Evolutionary conservation across 92 coral and sea anemone species (phyloP).

Genomic region (Anthopleura xanthogrammica): DNA sequence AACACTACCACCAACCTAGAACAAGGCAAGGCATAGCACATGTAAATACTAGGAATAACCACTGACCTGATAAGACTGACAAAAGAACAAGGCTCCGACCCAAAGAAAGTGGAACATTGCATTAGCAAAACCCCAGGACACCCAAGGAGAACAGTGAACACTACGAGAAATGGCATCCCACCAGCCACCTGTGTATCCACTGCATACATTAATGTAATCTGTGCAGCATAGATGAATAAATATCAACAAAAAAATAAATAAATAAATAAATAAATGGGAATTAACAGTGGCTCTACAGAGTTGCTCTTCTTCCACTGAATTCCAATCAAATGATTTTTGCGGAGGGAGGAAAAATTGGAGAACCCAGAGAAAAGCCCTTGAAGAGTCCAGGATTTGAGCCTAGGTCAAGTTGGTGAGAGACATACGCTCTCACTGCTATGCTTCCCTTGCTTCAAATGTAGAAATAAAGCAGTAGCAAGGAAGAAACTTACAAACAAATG

Average conservation of each 20-base stretch:
- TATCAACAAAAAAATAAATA: not conserved
- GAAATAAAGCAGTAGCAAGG: not conserved
- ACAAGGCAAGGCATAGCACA: conserved; percentile 34
- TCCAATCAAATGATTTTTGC: too few relatives aligned
- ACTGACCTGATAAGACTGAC: conserved; percentile 90
- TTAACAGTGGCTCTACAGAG: too few relatives aligned
- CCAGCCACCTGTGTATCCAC: conserved; percentile 76
- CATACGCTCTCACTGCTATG: too few relatives aligned
- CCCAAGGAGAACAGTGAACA: conserved; percentile 84
- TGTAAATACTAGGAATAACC: not conserved
- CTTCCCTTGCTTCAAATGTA: too few relatives aligned
- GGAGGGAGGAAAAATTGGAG: too few relatives aligned
- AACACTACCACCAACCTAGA: not conserved
- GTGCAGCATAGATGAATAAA: not conserved
- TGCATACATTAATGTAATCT: conserved; percentile 73
- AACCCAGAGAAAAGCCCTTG: too few relatives aligned
- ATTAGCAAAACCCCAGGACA: conserved; percentile 77
- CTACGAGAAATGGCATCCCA: conserved; percentile 68
- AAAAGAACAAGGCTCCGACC: conserved; percentile 82
- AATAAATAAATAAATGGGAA: too few relatives aligned
- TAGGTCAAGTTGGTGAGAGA: too few relatives aligned
- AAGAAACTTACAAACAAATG: conserved; percentile 77
- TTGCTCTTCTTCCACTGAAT: too few relatives aligned
- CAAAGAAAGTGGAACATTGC: conserved; percentile 84
- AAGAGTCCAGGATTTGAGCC: too few relatives aligned